phyloP scores from a whole-genome alignment of 1,140 invertebrate species.

The Tigriopus japonicus region DNA sequence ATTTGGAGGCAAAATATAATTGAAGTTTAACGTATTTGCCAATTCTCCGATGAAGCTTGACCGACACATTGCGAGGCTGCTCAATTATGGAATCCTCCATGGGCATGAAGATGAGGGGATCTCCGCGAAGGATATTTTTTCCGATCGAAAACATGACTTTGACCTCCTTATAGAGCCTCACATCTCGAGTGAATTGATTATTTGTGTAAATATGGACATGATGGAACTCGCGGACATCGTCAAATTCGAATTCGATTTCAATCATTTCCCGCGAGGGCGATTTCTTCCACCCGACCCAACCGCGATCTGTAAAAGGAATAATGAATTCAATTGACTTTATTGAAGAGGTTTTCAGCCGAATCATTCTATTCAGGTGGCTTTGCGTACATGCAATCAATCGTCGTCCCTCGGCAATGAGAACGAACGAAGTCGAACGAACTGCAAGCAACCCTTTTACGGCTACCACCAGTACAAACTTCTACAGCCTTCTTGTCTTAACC shows the following conservation, averaged over 20 bases:
- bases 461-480: no score
- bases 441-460: no score
- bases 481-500: no score
- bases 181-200: conserved; percentile 57
- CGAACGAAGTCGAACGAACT: no score
- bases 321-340: not conserved
- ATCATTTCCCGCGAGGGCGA: conserved; percentile 30
- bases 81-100: conserved; percentile 61
- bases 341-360: not conserved
- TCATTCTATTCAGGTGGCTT: not conserved
- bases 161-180: conserved; percentile 46
- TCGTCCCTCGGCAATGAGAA: no score
- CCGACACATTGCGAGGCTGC: conserved; percentile 57
- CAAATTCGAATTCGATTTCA: conserved; percentile 54
- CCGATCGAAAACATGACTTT: conserved; percentile 48
- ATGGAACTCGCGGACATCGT: conserved; percentile 48
- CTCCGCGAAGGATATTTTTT: conserved; percentile 40
- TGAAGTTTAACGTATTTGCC: conserved; percentile 55
- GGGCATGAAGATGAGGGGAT: conserved; percentile 49
- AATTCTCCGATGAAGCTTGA: conserved; percentile 53
- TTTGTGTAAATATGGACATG: conserved; percentile 49
- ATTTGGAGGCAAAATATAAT: conserved; percentile 58
- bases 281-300: conserved; percentile 66
- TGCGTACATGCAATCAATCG: no score
- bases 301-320: conserved; percentile 35